Percentiles rank a stretch among this genome's conserved stretches.
Conservation (phyloP, 2,888 invertebrate species). For the Tricholauxania praeusta region DNA sequence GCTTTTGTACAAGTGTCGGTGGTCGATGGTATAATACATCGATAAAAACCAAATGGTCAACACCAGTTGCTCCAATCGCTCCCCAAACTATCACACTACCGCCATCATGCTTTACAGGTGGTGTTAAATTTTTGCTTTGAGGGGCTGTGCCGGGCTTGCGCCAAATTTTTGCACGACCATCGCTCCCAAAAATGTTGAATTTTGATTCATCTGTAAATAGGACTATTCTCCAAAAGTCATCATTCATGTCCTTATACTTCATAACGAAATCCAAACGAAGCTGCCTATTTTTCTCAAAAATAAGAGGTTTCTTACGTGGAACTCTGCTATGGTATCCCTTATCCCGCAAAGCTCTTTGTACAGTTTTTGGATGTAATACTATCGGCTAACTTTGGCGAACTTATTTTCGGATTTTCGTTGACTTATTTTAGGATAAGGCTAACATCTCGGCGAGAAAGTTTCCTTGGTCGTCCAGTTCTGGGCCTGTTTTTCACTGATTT, state of each 20-base stretch:
- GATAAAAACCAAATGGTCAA: constrained; percentile 45
- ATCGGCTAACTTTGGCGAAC: too few species aligned
- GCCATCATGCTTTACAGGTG: too few species aligned
- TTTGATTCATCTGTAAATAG: constrained; percentile 53
- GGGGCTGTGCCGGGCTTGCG: constrained; percentile 42
- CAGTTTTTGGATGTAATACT: too few species aligned
- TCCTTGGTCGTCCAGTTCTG: too few species aligned
- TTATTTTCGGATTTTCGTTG: too few species aligned
- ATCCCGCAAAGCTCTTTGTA: too few species aligned
- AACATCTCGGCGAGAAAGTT: too few species aligned
- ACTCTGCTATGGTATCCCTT: too few species aligned
- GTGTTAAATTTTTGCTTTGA: not conserved
- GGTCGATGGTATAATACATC: constrained; percentile 48
- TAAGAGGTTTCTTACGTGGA: constrained; percentile 38
- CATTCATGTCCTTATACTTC: constrained; percentile 41
- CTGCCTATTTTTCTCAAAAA: constrained; percentile 38
- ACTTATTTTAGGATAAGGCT: too few species aligned
- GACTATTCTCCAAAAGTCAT: constrained; percentile 51
- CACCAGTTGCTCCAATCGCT: not conserved
- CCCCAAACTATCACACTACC: too few species aligned
- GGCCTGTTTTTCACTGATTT: too few species aligned
- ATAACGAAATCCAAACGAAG: constrained; percentile 41
- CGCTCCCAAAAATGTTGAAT: constrained; percentile 44
- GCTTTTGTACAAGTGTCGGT: constrained; percentile 45
- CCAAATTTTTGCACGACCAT: constrained; percentile 30